Evolutionary conservation across 2,113 vertebrate genomes (phyloP), one percentile per base, ranked within the genome.

Genomic region (Erythrolamprus reginae): DNA sequence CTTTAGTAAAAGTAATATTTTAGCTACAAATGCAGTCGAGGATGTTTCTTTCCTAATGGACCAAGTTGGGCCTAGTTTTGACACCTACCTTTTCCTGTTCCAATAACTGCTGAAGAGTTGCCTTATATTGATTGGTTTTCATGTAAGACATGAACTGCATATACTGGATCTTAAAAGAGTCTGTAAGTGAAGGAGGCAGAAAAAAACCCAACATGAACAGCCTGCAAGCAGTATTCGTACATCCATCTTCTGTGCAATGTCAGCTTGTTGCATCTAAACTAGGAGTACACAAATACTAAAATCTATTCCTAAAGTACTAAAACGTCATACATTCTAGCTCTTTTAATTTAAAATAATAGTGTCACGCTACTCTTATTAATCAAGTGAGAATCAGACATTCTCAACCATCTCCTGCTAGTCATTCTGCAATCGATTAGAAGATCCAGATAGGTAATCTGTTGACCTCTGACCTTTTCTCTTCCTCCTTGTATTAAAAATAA

Each of bases 131-230:
- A 90, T 98, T 98, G 7, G 98, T 99, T 97, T 99, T 99, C 95
- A 99, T 99, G 94, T 99, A 98, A 0, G 98, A 96, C 98, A 99
- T 97, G 94, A 99, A 99, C 97, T 99, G 99, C 95, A 99, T 94
- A 95, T 99, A 99, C 92, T 99, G 99, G 85, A 99, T 97, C 97
- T 98, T 99, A 93, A 99, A 97, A 88, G 98, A 99, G 95, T 99
- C 99, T 99, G 96, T 24, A 89, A 92, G 48, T 92, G 87, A 84
- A 3, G 86, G 61, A 52, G 51, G 58, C 3, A 45, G 56, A 10
- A 33, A 84, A 4, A 33, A 26, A 5, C 23, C 23, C 6, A 47
- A n/a, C 10, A 17, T 17, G 53, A 61, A 56, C 89, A 42, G n/a
- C n/a, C n/a, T 58, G 89, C 10, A 23, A 47, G 2, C 15, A 53